Evolutionary conservation across 2,113 vertebrate species (phyloP).

Genomic region (Bubalus kerabau): DNA sequence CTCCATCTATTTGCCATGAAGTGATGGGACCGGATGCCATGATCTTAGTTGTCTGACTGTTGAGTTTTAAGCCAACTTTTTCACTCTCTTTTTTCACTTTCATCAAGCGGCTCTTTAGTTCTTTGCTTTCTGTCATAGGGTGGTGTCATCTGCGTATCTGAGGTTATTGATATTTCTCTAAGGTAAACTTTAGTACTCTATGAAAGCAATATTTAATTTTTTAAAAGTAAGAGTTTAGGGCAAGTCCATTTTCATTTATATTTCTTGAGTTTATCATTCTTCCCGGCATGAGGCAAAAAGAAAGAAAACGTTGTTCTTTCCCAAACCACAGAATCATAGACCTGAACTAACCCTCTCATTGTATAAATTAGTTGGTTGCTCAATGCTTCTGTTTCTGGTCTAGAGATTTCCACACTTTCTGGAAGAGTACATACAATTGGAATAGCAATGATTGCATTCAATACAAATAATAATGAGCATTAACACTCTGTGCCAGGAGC

Average conservation of each 20-base stretch:
- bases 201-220: not conserved
- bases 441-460: not conserved
- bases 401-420: not conserved
- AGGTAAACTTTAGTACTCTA: not conserved
- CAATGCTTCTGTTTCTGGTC: not conserved
- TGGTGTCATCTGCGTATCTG: not conserved
- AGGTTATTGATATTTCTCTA: not conserved
- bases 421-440: not conserved
- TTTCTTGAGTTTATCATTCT: not conserved
- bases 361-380: not conserved
- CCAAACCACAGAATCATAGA: not conserved
- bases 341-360: not conserved
- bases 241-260: not conserved
- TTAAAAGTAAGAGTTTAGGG: not conserved
- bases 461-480: not conserved
- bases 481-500: too few relatives aligned
- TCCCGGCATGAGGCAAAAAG: not conserved
- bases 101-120: not conserved
- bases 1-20: not conserved
- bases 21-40: not conserved
- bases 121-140: not conserved
- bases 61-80: not conserved
- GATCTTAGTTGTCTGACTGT: not conserved
- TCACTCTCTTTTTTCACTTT: not conserved
- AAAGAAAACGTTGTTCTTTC: not conserved